phyloP scores from a whole-genome alignment of 2,113 vertebrate species.

The Halcyon malimbica region DNA sequence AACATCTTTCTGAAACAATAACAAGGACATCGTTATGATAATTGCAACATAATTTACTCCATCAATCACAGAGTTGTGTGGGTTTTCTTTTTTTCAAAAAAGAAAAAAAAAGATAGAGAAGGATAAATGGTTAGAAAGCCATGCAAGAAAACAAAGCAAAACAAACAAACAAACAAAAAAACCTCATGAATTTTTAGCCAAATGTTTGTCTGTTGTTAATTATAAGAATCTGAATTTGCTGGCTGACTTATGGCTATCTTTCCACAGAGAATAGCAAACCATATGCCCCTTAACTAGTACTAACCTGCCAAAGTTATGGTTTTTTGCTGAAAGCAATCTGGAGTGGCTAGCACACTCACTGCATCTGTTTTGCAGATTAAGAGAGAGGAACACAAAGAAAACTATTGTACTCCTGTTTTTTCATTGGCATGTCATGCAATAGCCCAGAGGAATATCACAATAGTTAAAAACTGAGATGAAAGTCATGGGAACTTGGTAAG shows the following conservation, averaged over 20 bases:
- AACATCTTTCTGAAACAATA: not conserved
- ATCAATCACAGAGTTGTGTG: slow-evolving; percentile 5
- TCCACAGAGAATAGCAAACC: slow-evolving; percentile 37
- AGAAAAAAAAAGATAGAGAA: not conserved
- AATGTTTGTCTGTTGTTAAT: slow-evolving; percentile 44
- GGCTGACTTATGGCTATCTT: slow-evolving; percentile 45
- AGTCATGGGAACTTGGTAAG: not conserved
- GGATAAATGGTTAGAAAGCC: slow-evolving; percentile 36
- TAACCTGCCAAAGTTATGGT: slow-evolving; percentile 41
- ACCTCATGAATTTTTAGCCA: slow-evolving; percentile 34
- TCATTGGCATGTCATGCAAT: not conserved
- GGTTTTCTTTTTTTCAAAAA: not conserved
- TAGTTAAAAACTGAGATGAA: not conserved
- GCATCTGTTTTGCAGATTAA: slow-evolving; percentile 65
- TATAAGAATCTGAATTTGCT: slow-evolving; percentile 34
- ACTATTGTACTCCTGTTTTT: not conserved
- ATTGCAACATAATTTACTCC: slow-evolving; percentile 30
- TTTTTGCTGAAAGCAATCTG: slow-evolving; percentile 9
- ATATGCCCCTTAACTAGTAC: not conserved
- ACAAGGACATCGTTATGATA: not conserved
- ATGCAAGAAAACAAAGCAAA: not conserved
- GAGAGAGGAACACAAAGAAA: slow-evolving; percentile 34
- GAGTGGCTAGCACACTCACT: not conserved
- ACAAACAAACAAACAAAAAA: slow-evolving; percentile 9
- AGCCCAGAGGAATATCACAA: not conserved